These are phyloP conservation scores for Trilocha varians DNA, from an alignment of 2,888 invertebrate species.

Conservation along the genomic window DNA sequence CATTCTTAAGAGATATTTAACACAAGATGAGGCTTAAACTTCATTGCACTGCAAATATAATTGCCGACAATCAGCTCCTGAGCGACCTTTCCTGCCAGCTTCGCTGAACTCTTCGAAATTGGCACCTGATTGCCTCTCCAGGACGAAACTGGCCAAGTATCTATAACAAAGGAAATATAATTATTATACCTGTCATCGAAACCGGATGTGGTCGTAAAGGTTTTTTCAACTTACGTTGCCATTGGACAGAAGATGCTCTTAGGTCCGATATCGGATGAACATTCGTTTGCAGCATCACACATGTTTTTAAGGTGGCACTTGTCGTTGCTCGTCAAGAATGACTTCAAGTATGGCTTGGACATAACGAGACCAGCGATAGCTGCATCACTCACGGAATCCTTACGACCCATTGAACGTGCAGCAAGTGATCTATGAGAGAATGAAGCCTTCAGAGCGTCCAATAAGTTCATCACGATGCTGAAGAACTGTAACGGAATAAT, in stretches of 20 bases:
- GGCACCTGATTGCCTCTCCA: constrained; percentile 83
- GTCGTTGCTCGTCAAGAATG: constrained; percentile 83
- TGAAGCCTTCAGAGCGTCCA: constrained; percentile 93
- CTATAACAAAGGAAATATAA: constrained; percentile 45
- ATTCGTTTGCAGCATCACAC: constrained; percentile 92
- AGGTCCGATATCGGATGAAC: constrained; percentile 84
- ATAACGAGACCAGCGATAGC: constrained; percentile 90
- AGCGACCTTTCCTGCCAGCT: constrained; percentile 88
- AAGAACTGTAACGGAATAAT: constrained; percentile 78
- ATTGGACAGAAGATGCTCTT: constrained; percentile 92
- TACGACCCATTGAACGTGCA: constrained; percentile 87
- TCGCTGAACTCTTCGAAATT: constrained; percentile 87
- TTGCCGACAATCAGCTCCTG: constrained; percentile 88
- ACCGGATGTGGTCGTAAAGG: background rate
- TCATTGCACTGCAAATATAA: constrained; percentile 91
- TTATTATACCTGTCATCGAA: background rate
- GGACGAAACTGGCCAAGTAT: constrained; percentile 88
- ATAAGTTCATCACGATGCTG: constrained; percentile 90
- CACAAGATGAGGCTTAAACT: constrained; percentile 71
- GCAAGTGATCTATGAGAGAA: constrained; percentile 92
- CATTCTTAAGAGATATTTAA: background rate
- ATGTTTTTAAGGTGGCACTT: constrained; percentile 90
- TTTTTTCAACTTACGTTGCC: constrained; percentile 84
- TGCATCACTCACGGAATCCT: constrained; percentile 92
- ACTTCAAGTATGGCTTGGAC: constrained; percentile 90